Conservation (phyloP, 2,888 invertebrate genomes). For the Papilio gigon region DNA sequence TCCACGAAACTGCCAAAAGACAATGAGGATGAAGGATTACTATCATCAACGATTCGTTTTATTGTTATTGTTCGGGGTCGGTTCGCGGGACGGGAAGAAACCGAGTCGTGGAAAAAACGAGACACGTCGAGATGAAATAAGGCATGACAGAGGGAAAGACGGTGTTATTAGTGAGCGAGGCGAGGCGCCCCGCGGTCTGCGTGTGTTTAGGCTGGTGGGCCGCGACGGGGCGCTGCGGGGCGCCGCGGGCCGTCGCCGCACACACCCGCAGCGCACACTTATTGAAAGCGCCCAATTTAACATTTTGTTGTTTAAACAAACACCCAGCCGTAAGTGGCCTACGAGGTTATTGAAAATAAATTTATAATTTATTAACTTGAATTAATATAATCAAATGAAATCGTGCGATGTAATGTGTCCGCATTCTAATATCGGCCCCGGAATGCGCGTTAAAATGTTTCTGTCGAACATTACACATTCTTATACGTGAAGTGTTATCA, state of each 20-base stretch:
- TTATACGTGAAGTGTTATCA: conserved; percentile 33
- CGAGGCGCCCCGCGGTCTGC: conserved; percentile 76
- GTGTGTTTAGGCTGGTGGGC: conserved; percentile 73
- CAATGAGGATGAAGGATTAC: conserved; percentile 82
- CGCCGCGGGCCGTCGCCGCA: conserved; percentile 60
- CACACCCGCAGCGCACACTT: conserved; percentile 60
- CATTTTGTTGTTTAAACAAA: conserved; percentile 77
- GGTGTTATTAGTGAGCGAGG: conserved; percentile 75
- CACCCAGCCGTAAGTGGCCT: conserved; percentile 57
- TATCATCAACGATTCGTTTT: conserved; percentile 79
- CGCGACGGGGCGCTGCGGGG: conserved; percentile 71
- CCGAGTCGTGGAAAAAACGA: conserved; percentile 71
- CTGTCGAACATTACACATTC: neutral
- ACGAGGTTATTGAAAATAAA: conserved; percentile 66
- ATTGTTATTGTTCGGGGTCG: conserved; percentile 75
- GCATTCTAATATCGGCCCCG: neutral
- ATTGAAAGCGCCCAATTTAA: conserved; percentile 78
- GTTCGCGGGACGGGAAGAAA: conserved; percentile 66
- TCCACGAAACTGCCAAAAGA: conserved; percentile 82
- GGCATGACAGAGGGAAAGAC: conserved; percentile 78
- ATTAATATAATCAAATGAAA: conserved; percentile 45
- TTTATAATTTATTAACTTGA: conserved; percentile 49
- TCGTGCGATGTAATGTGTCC: conserved; percentile 20
- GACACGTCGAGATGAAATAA: conserved; percentile 75
- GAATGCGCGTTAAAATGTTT: conserved; percentile 11